Evolutionary conservation across 23 tunicate genomes (phyloP).

Genomic region (Corella eumyota): DNA sequence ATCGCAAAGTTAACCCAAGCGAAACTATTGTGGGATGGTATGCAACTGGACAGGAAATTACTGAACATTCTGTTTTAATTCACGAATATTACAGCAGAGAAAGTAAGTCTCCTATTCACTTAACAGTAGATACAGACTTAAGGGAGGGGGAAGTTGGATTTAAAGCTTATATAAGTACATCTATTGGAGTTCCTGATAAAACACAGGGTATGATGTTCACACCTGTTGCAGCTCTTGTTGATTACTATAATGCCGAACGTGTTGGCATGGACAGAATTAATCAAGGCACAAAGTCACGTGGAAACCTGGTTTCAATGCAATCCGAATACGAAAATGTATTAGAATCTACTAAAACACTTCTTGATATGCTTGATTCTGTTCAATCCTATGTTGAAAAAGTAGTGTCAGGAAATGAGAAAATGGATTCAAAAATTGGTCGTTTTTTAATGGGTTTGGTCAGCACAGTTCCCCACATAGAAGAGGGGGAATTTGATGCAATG

Average conservation of each 20-base stretch:
- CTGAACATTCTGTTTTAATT: conserved; percentile 77
- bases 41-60: conserved; percentile 90
- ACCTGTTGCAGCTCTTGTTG: conserved; percentile 47
- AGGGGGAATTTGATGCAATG: conserved; percentile 83
- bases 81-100: conserved; percentile 89
- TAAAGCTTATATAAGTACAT: conserved; percentile 59
- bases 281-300: conserved; percentile 15
- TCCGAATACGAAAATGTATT: conserved; percentile 72
- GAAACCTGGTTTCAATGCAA: conserved; percentile 45
- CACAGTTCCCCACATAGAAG: conserved; percentile 84
- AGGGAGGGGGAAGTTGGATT: conserved; percentile 58
- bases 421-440: conserved; percentile 71
- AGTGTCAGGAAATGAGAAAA: conserved; percentile 39
- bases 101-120: conserved; percentile 77
- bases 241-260: conserved; percentile 70
- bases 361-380: conserved; percentile 43
- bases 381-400: conserved; percentile 50
- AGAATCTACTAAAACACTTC: conserved; percentile 34
- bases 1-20: conserved; percentile 63
- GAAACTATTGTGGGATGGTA: conserved; percentile 97
- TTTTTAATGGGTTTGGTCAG: conserved; percentile 56
- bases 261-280: conserved; percentile 68
- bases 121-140: conserved; percentile 63
- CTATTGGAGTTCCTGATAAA: conserved; percentile 85
- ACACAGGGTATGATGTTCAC: conserved; percentile 89